A percentile compares a stretch with the other conserved stretches of the same genome.
These are phyloP conservation scores for Nicator chloris DNA, from an alignment of 2,113 vertebrate genomes.

Conservation along the genomic window DNA sequence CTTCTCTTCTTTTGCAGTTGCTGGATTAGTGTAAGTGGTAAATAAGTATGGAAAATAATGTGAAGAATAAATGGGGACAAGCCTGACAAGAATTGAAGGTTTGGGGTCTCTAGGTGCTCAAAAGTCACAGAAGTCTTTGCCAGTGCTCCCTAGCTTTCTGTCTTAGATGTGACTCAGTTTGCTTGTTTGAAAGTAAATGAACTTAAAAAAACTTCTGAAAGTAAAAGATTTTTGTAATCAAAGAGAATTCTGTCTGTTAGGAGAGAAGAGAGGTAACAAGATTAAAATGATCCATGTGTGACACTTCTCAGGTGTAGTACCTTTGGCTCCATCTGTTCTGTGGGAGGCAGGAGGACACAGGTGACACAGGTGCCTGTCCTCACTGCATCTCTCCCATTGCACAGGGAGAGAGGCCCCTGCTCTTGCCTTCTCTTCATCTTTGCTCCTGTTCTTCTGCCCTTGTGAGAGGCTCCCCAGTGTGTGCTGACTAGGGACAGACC, in stretches of 20 bases:
- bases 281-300: neutral
- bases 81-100: neutral
- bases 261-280: neutral
- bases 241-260: neutral
- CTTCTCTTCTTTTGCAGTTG: neutral
- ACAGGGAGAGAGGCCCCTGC: fast-evolving
- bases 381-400: neutral
- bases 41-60: neutral
- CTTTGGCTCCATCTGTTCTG: neutral
- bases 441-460: neutral
- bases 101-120: neutral
- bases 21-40: neutral
- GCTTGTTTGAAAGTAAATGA: neutral
- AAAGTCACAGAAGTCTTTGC: neutral
- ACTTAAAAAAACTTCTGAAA: neutral
- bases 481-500: neutral
- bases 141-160: neutral
- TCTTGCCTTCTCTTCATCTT: fast-evolving
- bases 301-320: neutral
- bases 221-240: neutral
- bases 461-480: neutral
- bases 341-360: fast-evolving
- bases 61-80: neutral
- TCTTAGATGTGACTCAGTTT: neutral
- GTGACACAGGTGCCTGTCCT: fast-evolving